Evolutionary conservation across 2,113 vertebrate species (phyloP).

Genomic region (Myxocyprinus asiaticus): DNA sequence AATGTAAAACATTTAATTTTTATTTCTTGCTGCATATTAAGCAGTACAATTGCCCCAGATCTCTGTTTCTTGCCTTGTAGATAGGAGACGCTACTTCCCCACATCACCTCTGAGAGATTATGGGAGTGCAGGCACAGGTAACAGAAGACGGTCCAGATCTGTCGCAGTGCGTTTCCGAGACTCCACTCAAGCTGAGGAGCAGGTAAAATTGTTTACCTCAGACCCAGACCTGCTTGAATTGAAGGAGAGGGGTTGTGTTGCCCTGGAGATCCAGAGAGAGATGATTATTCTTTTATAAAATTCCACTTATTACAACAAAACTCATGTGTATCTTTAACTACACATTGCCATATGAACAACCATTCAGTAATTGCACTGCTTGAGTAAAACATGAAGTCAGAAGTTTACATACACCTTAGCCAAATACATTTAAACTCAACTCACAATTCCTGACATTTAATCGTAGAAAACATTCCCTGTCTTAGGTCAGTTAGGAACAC

Average conservation of each 20-base stretch:
- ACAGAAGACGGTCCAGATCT: conserved; percentile 78
- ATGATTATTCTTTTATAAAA: neutral
- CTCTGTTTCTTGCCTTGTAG: conserved; percentile 66
- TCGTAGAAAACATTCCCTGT: too few species aligned
- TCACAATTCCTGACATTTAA: too few species aligned
- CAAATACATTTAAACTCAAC: too few species aligned
- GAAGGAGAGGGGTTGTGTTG: neutral
- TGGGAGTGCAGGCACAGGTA: conserved; percentile 57
- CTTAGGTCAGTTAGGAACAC: too few species aligned
- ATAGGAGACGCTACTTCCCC: conserved; percentile 74
- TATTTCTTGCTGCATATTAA: neutral
- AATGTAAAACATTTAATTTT: neutral
- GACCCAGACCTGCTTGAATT: neutral
- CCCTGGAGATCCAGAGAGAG: neutral
- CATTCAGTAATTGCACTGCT: too few species aligned
- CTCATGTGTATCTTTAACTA: too few species aligned
- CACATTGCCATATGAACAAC: too few species aligned
- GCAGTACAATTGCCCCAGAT: neutral
- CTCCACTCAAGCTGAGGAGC: conserved; percentile 60
- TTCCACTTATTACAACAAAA: too few species aligned
- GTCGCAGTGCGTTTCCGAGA: conserved; percentile 82
- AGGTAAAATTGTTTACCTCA: conserved; percentile 69
- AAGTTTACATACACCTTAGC: too few species aligned
- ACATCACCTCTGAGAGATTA: conserved; percentile 86
- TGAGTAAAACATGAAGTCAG: too few species aligned